Conservation (phyloP, 2,797 vertebrate genomes). For the Chloroceryle inda region DNA sequence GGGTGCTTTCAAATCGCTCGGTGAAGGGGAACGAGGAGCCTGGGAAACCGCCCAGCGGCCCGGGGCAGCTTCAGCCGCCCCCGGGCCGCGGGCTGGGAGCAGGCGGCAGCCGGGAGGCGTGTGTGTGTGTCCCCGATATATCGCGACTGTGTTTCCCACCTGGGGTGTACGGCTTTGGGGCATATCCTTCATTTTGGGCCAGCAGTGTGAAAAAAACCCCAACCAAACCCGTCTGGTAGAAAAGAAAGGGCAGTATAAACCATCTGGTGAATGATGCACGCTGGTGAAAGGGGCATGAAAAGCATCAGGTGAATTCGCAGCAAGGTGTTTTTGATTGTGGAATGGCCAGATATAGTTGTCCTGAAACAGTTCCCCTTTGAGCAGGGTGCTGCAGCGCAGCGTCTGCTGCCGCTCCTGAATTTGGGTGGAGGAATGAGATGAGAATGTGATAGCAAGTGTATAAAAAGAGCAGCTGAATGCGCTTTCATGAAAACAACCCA, state of each 20-base stretch:
- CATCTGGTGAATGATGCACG: not conserved
- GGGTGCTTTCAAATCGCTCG: not conserved
- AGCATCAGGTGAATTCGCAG: fast-evolving
- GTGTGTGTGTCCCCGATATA: too few relatives aligned
- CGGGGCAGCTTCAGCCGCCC: not conserved
- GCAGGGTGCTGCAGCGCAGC: not conserved
- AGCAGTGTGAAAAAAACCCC: too few relatives aligned
- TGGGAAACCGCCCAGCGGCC: not conserved
- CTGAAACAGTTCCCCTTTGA: not conserved
- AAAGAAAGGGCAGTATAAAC: not conserved
- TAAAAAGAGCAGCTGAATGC: not conserved
- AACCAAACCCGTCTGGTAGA: too few relatives aligned
- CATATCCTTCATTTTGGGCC: too few relatives aligned
- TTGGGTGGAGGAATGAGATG: not conserved
- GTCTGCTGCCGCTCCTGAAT: not conserved
- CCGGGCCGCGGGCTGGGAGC: not conserved
- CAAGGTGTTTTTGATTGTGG: not conserved
- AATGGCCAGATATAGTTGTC: not conserved
- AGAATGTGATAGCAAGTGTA: not conserved
- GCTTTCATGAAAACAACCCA: not conserved
- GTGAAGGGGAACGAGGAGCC: not conserved
- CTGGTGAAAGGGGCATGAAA: too few relatives aligned
- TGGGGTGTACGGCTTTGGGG: too few relatives aligned
- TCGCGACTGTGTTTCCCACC: not conserved
- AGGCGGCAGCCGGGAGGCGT: not conserved